Conservation (phyloP, 1,140 invertebrate genomes). For the Lordiphosa clarofinis region DNA sequence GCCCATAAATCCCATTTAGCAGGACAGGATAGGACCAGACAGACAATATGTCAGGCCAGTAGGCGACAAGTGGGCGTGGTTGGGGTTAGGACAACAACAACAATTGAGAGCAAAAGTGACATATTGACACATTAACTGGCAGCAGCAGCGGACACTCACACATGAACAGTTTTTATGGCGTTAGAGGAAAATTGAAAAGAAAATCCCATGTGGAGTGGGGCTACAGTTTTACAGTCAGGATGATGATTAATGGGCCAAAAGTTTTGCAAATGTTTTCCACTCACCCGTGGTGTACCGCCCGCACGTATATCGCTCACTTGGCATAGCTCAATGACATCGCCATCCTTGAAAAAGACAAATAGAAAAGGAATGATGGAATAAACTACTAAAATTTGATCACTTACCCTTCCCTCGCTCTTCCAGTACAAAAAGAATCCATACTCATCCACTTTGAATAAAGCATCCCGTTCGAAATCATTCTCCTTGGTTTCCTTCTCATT, state of each 20-base stretch:
- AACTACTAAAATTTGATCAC: no score
- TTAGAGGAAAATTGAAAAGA: background rate
- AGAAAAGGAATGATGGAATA: no score
- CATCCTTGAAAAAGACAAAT: conserved; percentile 86
- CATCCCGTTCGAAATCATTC: conserved; percentile 90
- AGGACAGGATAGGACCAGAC: background rate
- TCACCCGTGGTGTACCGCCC: conserved; percentile 92
- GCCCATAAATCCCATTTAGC: conserved; percentile 46
- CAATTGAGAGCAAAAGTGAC: conserved; percentile 51
- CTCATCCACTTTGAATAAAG: conserved; percentile 97
- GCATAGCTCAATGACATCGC: conserved; percentile 96
- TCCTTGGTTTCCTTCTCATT: conserved; percentile 91
- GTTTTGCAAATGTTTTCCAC: conserved; percentile 5
- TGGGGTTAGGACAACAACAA: conserved; percentile 12
- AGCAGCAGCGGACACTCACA: conserved; percentile 10
- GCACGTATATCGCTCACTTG: conserved; percentile 98
- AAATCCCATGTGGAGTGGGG: no score
- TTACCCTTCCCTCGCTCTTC: conserved; percentile 97
- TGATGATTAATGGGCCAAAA: background rate
- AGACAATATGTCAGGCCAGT: conserved; percentile 5
- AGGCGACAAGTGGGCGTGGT: conserved; percentile 5
- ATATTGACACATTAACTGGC: conserved; percentile 53
- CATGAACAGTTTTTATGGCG: conserved; percentile 18
- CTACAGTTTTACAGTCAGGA: no score
- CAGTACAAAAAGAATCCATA: conserved; percentile 99